Percentiles rank a stretch among this genome's conserved stretches.
Evolutionary conservation across 2,113 vertebrate genomes (phyloP).

Genomic region (Eleginops maclovinus): DNA sequence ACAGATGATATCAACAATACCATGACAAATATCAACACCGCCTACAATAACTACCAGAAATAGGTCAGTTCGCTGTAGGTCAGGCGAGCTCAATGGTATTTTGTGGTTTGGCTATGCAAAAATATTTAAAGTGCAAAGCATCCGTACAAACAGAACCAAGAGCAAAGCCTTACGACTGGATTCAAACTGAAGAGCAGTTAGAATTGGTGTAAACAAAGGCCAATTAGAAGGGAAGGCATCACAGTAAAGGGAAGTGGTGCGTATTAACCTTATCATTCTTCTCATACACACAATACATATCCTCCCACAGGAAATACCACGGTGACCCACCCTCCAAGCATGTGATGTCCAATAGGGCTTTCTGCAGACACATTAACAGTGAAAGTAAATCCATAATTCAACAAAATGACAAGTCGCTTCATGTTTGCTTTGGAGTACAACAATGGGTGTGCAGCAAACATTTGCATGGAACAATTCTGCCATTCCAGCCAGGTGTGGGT

Average conservation of each 20-base stretch:
- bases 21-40: background rate
- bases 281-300: slow-evolving; percentile 59
- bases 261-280: slow-evolving; percentile 60
- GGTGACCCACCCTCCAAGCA: slow-evolving; percentile 49
- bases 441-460: background rate
- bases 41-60: slow-evolving; percentile 27
- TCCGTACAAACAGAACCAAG: too few relatives aligned
- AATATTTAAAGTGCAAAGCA: background rate
- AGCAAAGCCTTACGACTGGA: background rate
- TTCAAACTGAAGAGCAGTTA: slow-evolving; percentile 7
- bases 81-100: background rate
- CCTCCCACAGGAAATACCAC: slow-evolving; percentile 74
- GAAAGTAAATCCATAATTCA: slow-evolving; percentile 19
- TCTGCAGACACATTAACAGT: slow-evolving; percentile 47
- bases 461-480: background rate
- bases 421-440: background rate
- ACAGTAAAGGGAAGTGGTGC: slow-evolving; percentile 38
- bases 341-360: slow-evolving; percentile 38
- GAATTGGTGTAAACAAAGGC: slow-evolving; percentile 29
- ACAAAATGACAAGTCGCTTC: background rate
- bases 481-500: background rate
- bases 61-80: slow-evolving; percentile 16
- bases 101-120: background rate
- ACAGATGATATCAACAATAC: slow-evolving; percentile 19
- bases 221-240: slow-evolving; percentile 48